Percentiles rank a stretch among this genome's conserved stretches.
Evolutionary conservation across 2,888 invertebrate genomes (phyloP).

Genomic region (Cabera pusaria): DNA sequence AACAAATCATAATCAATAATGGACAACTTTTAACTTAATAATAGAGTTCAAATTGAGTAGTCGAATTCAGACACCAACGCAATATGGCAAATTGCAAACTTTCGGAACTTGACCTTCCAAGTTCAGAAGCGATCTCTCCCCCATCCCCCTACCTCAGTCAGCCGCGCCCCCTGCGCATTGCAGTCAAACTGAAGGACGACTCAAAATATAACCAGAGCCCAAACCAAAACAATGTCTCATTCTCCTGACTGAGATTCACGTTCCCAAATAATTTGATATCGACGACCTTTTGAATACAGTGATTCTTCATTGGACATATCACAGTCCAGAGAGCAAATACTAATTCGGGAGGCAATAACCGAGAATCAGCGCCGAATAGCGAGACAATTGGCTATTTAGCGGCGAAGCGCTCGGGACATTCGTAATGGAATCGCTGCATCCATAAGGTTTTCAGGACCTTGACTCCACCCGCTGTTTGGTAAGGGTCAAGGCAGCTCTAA

Average conservation of each 20-base stretch:
- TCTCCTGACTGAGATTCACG: constrained; percentile 34
- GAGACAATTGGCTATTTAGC: constrained; percentile 53
- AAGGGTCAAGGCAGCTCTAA: constrained; percentile 66
- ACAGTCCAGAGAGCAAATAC: constrained; percentile 38
- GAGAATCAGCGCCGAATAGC: constrained; percentile 36
- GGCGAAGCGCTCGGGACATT: constrained; percentile 39
- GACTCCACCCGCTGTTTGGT: constrained; percentile 50
- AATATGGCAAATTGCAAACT: constrained; percentile 61
- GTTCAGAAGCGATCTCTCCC: constrained; percentile 57
- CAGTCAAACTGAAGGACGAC: constrained; percentile 69
- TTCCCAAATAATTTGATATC: constrained; percentile 32
- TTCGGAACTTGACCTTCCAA: constrained; percentile 74
- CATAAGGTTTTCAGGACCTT: constrained; percentile 54
- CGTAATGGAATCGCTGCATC: constrained; percentile 48
- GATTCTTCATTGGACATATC: constrained; percentile 34
- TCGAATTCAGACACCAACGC: constrained; percentile 48
- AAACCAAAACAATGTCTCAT: constrained; percentile 32
- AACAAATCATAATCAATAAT: constrained; percentile 20
- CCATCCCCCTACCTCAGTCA: constrained; percentile 35
- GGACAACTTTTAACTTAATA: constrained; percentile 18
- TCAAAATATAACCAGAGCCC: constrained; percentile 48
- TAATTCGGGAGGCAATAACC: constrained; percentile 42
- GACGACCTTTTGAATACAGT: constrained; percentile 32
- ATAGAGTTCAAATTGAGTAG: constrained; percentile 44
- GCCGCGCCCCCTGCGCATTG: constrained; percentile 69